Conservation (phyloP, 2,888 invertebrate species). For the Pollenia angustigena region DNA sequence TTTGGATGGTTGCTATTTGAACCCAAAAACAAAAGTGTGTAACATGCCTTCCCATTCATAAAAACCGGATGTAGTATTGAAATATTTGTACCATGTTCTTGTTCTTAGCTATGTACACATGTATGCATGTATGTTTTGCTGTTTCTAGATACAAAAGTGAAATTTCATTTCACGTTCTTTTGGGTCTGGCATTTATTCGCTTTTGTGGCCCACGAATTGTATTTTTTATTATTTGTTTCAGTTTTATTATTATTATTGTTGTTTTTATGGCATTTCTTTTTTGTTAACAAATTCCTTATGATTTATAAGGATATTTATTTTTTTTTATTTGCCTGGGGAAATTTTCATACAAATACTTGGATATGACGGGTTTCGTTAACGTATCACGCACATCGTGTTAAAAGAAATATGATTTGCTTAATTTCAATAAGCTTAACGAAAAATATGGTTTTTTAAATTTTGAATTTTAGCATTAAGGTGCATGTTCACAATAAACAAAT, state of each 20-base stretch:
- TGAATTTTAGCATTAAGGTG: no score
- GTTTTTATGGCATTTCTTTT: slow-evolving; percentile 31
- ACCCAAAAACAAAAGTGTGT: not conserved
- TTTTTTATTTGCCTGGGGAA: not conserved
- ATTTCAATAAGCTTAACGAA: slow-evolving; percentile 16
- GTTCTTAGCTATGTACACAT: not conserved
- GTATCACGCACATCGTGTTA: not conserved
- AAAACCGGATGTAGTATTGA: slow-evolving; percentile 48
- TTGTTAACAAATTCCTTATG: slow-evolving; percentile 57
- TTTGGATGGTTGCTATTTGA: not conserved
- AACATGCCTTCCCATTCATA: slow-evolving; percentile 17
- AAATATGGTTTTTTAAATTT: not conserved
- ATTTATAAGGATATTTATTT: slow-evolving; percentile 43
- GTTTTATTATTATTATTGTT: not conserved
- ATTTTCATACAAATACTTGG: not conserved
- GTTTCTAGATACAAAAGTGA: not conserved
- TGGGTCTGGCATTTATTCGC: not conserved
- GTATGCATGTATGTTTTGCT: not conserved
- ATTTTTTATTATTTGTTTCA: not conserved
- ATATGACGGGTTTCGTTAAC: not conserved
- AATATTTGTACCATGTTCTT: slow-evolving; percentile 35
- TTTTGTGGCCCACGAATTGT: slow-evolving; percentile 32
- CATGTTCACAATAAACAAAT: no score
- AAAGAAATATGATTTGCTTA: not conserved
- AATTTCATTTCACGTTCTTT: slow-evolving; percentile 6